Evolutionary conservation across 2,888 invertebrate species (phyloP), one percentile per base, ranked within the genome.

Genomic region (Amblyjoppa proteus): DNA sequence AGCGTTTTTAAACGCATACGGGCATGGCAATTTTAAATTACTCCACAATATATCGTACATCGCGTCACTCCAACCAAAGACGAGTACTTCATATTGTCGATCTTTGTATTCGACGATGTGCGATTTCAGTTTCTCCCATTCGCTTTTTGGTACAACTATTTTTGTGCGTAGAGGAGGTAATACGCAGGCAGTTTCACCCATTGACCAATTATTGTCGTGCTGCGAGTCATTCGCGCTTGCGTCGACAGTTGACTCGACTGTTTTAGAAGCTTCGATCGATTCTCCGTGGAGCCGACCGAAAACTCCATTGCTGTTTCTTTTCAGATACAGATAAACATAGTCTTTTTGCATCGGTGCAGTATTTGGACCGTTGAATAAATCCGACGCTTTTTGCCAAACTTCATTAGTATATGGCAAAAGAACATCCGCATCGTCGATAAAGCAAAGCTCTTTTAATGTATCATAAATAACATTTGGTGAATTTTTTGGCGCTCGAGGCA

Each of bases 1-100:
- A 0, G 87, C 87, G 28, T 86, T 77, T 71, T 87, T 88, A 25
- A 88, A 87, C 0, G 80, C 3, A 13, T 70, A 87, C 0, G 85
- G 78, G 69, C 85, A 88, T 3, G 86, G 88, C 51, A 87, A 68
- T 85, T 79, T 84, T 9, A 85, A 31, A 4, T 88, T 11, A 56
- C 3, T 3, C 86, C 83, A 87, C 64, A 87, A 38, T 2, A 64
- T 11, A 2, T 84, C 84, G 11, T 88, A 84, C 6, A 88, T 45
- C 1, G 34, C 31, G 28, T 84, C 84, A 28, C 77, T 81, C 83
- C 83, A 86, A 58, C 84, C 86, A 25, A 51, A 20, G 9, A 68
- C 69, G 9, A 86, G 80, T 41, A 81, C 77, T 34, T 87, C 80
- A 16, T 87, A 85, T 20, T 74, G 31, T 13, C 83, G 85, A 6